Percentiles rank a stretch among this genome's conserved stretches.
These are phyloP conservation scores for Suillia variegata DNA, from an alignment of 2,888 invertebrate genomes.

Conservation along the genomic window DNA sequence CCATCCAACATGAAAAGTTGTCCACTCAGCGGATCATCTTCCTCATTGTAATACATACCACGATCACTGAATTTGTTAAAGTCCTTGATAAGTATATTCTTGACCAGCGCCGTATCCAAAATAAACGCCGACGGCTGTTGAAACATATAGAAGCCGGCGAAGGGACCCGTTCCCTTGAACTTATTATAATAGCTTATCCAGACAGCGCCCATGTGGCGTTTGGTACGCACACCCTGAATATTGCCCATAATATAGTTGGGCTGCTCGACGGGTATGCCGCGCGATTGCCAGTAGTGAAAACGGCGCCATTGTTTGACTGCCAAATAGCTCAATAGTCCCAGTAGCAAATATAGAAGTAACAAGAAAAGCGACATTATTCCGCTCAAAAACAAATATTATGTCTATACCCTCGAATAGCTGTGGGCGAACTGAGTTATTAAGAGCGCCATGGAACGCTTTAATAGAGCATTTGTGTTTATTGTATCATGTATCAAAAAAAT, in stretches of 20 bases:
- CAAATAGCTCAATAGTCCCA: background rate
- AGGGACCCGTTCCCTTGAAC: constrained; percentile 45
- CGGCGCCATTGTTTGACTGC: background rate
- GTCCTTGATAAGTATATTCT: constrained; percentile 28
- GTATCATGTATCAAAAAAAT: too few species aligned
- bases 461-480: too few species aligned
- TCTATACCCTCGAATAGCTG: too few species aligned
- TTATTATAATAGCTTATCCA: constrained; percentile 37
- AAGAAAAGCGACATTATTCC: background rate
- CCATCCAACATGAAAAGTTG: constrained; percentile 58
- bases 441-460: too few species aligned
- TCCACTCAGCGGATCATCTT: constrained; percentile 55
- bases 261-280: constrained; percentile 6
- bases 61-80: constrained; percentile 53
- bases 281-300: constrained; percentile 4
- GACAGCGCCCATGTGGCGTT: constrained; percentile 20
- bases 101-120: constrained; percentile 38
- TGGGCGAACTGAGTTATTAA: too few species aligned
- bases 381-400: too few species aligned
- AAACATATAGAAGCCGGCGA: constrained; percentile 49
- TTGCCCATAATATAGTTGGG: background rate
- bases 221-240: constrained; percentile 13
- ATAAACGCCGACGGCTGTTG: constrained; percentile 36
- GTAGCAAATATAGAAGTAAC: background rate
- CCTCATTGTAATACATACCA: constrained; percentile 47